Evolutionary conservation across 2,113 vertebrate species (phyloP), one percentile per base, ranked within the genome.

Genomic region (Phyllopteryx taeniolatus): DNA sequence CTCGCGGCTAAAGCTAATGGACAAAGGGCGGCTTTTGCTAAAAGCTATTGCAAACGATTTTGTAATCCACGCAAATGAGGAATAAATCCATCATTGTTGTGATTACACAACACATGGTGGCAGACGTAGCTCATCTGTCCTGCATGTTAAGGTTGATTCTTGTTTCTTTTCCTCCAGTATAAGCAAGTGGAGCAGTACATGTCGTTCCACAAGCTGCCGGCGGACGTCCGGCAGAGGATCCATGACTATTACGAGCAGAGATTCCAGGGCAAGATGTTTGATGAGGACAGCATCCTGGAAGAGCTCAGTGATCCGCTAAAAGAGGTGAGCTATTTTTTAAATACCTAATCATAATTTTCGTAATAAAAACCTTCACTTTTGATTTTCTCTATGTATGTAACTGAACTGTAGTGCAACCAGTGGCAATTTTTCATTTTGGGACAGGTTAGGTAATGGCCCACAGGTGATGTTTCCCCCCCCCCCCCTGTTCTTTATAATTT

Each of bases 161-260:
- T 70, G 71, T 77, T 73, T 77, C 86, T 72, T 80, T 87, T 64
- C 10, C 2, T 60, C 31, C 75, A 99, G 98, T 99, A 99, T 67
- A 99, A 99, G 80, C 98, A 99, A 93, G 97, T 99, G 89, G 97
- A 99, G 79, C 97, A 99, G 81, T 99, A 99, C 91, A 99, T 99
- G 97, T 98, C 97, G 0, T 99, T 99, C 88, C 98, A 99, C 85
- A 99, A 99, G 78, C 84, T 99, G 76, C 98, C 98, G 5, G 95
- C 96, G 8, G 97, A 98, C 60, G 94, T 98, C 84, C 93, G 97
- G 35, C 98, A 98, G 90, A 96, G 95, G 87, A 99, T 99, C 77
- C 97, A 99, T n/a, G 97, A 99, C 79, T 99, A 99, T 74, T 99
- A 99, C 53, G 97, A 99, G 82, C 96, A 99, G 67, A 92, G 98